phyloP scores from a whole-genome alignment of 1,140 invertebrate genomes.

The Samia ricini region DNA sequence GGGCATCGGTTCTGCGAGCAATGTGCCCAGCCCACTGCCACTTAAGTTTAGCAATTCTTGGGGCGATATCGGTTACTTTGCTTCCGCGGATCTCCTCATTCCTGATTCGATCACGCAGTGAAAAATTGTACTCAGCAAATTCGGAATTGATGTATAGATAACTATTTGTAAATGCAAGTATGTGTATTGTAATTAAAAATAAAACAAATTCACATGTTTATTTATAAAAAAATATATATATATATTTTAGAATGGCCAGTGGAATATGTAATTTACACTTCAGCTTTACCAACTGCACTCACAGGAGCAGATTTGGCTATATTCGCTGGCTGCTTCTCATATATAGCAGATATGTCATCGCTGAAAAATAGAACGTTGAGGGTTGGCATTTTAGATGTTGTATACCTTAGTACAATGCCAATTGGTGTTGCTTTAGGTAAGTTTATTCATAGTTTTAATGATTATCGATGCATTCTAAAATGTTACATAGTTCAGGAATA shows the following conservation, averaged over 20 bases:
- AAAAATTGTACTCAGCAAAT: too few relatives aligned
- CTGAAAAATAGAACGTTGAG: slow-evolving; percentile 82
- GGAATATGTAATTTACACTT: slow-evolving; percentile 85
- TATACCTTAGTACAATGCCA: slow-evolving; percentile 87
- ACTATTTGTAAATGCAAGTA: too few relatives aligned
- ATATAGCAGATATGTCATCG: slow-evolving; percentile 84
- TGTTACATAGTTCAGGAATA: not conserved
- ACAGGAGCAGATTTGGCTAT: slow-evolving; percentile 87
- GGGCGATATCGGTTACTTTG: too few relatives aligned
- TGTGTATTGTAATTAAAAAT: not conserved
- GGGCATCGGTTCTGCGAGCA: too few relatives aligned
- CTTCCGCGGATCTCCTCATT: too few relatives aligned
- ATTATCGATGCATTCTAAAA: not conserved
- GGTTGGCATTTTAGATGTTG: slow-evolving; percentile 85
- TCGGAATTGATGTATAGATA: too few relatives aligned
- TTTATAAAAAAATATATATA: not conserved
- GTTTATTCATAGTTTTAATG: too few relatives aligned
- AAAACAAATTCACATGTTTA: not conserved
- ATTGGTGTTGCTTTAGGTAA: slow-evolving; percentile 83
- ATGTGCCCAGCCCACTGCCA: too few relatives aligned
- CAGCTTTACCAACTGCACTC: slow-evolving; percentile 83
- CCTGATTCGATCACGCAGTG: too few relatives aligned
- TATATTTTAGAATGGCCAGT: slow-evolving; percentile 77
- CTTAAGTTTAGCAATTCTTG: too few relatives aligned
- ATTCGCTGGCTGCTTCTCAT: slow-evolving; percentile 85